Conservation (phyloP, 2,113 vertebrate species). For the Sylvia atricapilla region DNA sequence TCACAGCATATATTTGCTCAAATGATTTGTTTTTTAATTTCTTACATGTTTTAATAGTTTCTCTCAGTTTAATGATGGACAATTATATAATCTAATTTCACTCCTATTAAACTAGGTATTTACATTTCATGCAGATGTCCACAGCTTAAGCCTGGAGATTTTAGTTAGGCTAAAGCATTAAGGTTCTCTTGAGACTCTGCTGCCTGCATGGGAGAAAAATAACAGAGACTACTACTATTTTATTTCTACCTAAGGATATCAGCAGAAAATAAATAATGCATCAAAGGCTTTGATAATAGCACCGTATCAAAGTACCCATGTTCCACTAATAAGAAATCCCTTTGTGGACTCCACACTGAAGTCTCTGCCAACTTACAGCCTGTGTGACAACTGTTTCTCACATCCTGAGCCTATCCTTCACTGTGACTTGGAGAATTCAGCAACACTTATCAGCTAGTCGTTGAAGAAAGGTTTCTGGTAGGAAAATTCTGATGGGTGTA, state of each 20-base stretch:
- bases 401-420: neutral
- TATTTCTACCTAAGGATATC: neutral
- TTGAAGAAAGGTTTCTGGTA: neutral
- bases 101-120: neutral
- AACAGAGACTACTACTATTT: neutral
- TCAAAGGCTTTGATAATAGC: neutral
- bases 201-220: neutral
- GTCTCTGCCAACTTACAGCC: neutral
- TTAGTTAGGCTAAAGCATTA: neutral
- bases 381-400: neutral
- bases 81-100: conserved; percentile 36
- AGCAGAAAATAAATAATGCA: neutral
- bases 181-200: neutral
- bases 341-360: neutral
- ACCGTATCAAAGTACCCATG: neutral
- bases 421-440: neutral
- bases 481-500: neutral
- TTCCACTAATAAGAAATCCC: neutral
- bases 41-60: conserved; percentile 7
- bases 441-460: neutral
- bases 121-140: conserved; percentile 15
- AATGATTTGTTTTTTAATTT: conserved; percentile 14
- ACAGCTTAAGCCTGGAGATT: neutral
- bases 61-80: neutral
- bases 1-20: conserved; percentile 8